Evolutionary conservation across 2,797 vertebrate genomes (phyloP), one percentile per base, ranked within the genome.

Genomic region (Staurois parvus): DNA sequence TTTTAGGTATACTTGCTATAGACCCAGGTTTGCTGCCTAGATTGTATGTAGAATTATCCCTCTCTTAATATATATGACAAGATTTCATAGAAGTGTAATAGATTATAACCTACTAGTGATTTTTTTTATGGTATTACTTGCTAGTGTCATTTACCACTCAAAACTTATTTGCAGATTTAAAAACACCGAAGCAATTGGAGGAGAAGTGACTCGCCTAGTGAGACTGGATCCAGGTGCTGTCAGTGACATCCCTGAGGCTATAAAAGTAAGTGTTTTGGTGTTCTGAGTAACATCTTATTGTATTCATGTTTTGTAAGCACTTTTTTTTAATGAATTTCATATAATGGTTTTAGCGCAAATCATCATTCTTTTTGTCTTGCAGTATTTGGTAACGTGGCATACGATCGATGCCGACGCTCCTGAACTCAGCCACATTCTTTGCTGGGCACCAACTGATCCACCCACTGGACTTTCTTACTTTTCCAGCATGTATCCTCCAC

Each of bases 351-450:
- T 10, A 73, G 26, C 37, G 0, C 37, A 7, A 11, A 74, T 30
- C 19, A n/a, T 79, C 1, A 67, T 66, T 64, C 59, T 3, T 83
- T 66, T 81, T 74, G 19, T 76, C 24, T 70, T 87, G 0, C 30
- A 99, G 98, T 99, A 97, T 91, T 91, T 99, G 85, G 98, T 99
- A 85, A 99, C 98, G 0, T 99, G 97, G 97, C 98, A 99, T 89
- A 99, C 98, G 0, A 99, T 99, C 0, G 98, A 99, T 3, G 98
- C 98, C 0, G 98, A 99, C 40, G 98, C 98, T 2, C 98, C 98
- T 0, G 98, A 99, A 90, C 94, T 99, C 87, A 99, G 98, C 88
- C 97, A 99, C 0, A 97, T 99, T 87, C 90, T 99, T 73, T 99
- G 97, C 85, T 99, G 98, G 98, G 97, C 97, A 0, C 96, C 97